These are phyloP conservation scores for Cladopsammia gracilis DNA, from an alignment of 64 coral and sea anemone species.

Conservation along the genomic window DNA sequence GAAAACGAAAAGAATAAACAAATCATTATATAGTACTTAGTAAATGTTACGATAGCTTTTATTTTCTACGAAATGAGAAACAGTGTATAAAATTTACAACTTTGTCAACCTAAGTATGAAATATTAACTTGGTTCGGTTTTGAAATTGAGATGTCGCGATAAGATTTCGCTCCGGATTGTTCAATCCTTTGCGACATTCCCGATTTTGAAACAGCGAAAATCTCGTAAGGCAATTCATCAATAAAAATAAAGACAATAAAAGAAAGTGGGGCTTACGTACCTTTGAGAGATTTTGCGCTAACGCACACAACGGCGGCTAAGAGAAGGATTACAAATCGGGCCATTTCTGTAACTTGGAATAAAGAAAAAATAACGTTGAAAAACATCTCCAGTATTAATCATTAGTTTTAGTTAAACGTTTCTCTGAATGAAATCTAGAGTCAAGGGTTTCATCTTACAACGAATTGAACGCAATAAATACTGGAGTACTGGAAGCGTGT, in stretches of 20 bases:
- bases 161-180: conserved; percentile 33
- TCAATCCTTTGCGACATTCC: conserved; percentile 44
- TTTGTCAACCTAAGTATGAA: conserved; percentile 25
- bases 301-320: conserved; percentile 93
- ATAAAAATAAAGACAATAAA: background rate
- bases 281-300: conserved; percentile 85
- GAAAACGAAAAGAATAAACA: too few species aligned
- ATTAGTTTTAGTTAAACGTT: too few species aligned
- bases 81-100: background rate
- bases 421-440: background rate
- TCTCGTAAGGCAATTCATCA: background rate
- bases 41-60: too few species aligned
- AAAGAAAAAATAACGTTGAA: background rate
- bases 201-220: background rate
- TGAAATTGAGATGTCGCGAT: background rate
- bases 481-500: background rate
- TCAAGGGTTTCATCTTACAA: background rate
- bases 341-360: conserved; percentile 68
- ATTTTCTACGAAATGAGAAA: too few species aligned
- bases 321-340: conserved; percentile 73
- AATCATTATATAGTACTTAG: too few species aligned
- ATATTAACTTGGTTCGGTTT: conserved; percentile 30
- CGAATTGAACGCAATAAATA: background rate
- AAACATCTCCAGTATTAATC: background rate
- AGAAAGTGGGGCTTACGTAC: conserved; percentile 21